Percentiles rank a stretch among this genome's conserved stretches.
phyloP scores from a whole-genome alignment of 1,140 invertebrate genomes.

The Pectinophora gossypiella region DNA sequence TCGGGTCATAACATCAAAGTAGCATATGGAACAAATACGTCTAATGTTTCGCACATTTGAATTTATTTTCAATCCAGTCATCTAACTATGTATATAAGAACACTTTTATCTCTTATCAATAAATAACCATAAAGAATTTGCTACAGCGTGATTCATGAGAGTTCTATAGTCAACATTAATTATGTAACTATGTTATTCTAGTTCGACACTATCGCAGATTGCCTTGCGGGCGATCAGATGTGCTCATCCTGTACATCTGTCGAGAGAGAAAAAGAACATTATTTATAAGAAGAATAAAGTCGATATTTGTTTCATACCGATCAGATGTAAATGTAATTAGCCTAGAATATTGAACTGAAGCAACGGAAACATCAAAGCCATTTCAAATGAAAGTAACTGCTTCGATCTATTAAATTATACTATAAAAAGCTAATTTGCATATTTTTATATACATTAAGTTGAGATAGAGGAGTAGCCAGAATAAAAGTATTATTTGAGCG shows the following conservation, averaged over 20 bases:
- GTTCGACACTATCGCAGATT: constrained; percentile 30
- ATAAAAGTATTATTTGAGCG: too few species aligned
- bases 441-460: background rate
- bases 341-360: background rate
- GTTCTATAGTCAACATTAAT: constrained; percentile 25
- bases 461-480: background rate
- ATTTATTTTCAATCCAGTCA: constrained; percentile 28
- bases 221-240: constrained; percentile 67
- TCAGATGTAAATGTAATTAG: background rate
- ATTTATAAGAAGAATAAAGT: constrained; percentile 19
- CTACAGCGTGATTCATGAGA: constrained; percentile 25
- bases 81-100: constrained; percentile 69
- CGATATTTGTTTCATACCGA: background rate
- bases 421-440: background rate
- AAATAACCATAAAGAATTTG: constrained; percentile 29
- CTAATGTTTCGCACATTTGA: constrained; percentile 12
- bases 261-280: constrained; percentile 75
- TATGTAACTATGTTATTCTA: constrained; percentile 10
- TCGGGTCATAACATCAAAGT: constrained; percentile 4
- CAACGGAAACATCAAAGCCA: background rate
- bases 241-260: constrained; percentile 79
- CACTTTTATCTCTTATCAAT: constrained; percentile 61
- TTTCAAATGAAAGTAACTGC: background rate
- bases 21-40: constrained; percentile 13
- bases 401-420: background rate